Conservation (phyloP, 2,113 vertebrate species). For the Ptilonorhynchus violaceus region DNA sequence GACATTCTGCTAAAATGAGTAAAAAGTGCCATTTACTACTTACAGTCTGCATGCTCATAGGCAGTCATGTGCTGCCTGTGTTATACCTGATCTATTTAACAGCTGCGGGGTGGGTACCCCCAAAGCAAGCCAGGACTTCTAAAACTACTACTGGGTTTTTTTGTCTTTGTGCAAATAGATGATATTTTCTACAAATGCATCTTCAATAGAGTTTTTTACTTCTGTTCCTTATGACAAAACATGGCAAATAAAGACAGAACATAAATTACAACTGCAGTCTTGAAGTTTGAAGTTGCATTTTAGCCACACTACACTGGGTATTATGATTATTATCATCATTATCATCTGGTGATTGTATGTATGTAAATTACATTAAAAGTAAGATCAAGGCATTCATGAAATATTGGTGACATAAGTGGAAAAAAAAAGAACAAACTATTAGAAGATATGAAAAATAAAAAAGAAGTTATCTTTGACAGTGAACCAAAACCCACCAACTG, state of each 20-base stretch:
- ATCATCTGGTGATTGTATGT: background rate
- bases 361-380: slow-evolving; percentile 27
- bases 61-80: background rate
- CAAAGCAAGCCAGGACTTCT: background rate
- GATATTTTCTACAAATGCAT: background rate
- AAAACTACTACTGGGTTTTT: background rate
- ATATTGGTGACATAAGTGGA: background rate
- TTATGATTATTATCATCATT: background rate
- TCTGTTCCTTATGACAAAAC: background rate
- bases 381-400: slow-evolving; percentile 8
- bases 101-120: background rate
- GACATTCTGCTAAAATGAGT: background rate
- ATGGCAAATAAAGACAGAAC: background rate
- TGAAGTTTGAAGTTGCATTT: background rate
- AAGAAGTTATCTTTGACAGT: background rate
- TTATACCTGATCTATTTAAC: background rate
- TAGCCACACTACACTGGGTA: background rate
- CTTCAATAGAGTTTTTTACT: background rate
- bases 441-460: background rate
- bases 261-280: background rate
- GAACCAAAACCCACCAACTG: background rate
- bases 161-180: background rate
- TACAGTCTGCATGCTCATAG: background rate
- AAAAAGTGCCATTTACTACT: background rate
- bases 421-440: slow-evolving; percentile 27